Percentiles rank a stretch among this genome's conserved stretches.
Evolutionary conservation across 2,888 invertebrate species (phyloP).

Genomic region (Entomobrya proxima): DNA sequence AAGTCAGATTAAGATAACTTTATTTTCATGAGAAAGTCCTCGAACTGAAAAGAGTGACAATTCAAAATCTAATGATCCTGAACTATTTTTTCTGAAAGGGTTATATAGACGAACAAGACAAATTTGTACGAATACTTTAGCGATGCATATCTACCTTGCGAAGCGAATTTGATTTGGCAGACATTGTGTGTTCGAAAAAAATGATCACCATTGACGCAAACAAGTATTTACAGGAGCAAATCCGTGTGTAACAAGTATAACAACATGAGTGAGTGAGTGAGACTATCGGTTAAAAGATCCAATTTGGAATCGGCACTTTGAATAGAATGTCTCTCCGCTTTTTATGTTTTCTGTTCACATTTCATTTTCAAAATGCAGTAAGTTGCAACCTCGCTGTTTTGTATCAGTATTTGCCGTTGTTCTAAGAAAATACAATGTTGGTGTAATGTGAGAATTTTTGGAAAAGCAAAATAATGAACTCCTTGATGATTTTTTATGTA

Average conservation of each 20-base stretch:
- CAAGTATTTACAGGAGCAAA: background rate
- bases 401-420: too few species aligned
- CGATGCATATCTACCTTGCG: constrained; percentile 52
- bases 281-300: too few species aligned
- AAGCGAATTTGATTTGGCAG: constrained; percentile 65
- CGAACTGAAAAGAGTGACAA: background rate
- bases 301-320: too few species aligned
- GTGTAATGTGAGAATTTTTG: background rate
- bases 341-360: background rate
- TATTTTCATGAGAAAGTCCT: too few species aligned
- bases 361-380: background rate
- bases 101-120: constrained; percentile 29
- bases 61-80: constrained; percentile 40
- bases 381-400: too few species aligned
- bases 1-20: too few species aligned
- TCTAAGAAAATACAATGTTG: too few species aligned
- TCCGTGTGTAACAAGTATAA: background rate
- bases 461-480: constrained; percentile 3
- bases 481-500: background rate
- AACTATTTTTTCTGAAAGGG: background rate
- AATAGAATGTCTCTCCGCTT: too few species aligned
- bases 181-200: constrained; percentile 49
- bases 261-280: background rate
- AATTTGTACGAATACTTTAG: constrained; percentile 37
- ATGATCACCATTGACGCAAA: constrained; percentile 61